Percentiles rank a stretch among this genome's conserved stretches.
Conservation (phyloP, 92 coral and sea anemone genomes). For the Epizoanthus illoricatus region DNA sequence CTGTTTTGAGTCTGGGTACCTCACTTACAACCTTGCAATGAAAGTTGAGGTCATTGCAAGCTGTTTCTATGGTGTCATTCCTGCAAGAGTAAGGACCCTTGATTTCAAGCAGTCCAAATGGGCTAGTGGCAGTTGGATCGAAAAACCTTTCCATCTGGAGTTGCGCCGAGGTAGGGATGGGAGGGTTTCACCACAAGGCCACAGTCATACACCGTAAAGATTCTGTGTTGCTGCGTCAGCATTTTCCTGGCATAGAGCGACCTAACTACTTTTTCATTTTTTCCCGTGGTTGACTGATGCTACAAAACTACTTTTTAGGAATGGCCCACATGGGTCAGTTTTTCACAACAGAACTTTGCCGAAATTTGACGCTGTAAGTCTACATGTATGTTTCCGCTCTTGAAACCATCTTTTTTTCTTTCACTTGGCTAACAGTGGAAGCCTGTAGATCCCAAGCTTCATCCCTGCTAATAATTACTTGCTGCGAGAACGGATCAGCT, state of each 20-base stretch:
- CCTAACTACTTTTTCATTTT: constrained; percentile 52
- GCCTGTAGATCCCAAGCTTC: background rate
- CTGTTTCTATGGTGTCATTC: constrained; percentile 48
- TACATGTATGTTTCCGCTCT: constrained; percentile 44
- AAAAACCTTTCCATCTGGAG: constrained; percentile 72
- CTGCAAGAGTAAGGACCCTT: constrained; percentile 56
- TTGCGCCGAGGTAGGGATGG: constrained; percentile 62
- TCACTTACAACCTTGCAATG: constrained; percentile 48
- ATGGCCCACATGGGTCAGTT: constrained; percentile 46
- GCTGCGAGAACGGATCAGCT: too few relatives aligned
- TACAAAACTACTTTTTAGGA: constrained; percentile 43
- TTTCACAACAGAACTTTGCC: constrained; percentile 55
- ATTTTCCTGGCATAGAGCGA: constrained; percentile 57
- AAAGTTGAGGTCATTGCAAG: constrained; percentile 53
- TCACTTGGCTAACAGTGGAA: background rate
- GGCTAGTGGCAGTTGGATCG: constrained; percentile 59
- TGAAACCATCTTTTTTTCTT: constrained; percentile 43
- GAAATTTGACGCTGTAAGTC: constrained; percentile 62
- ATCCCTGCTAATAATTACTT: background rate
- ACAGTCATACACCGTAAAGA: constrained; percentile 56
- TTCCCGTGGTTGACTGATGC: constrained; percentile 66
- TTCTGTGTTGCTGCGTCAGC: constrained; percentile 41
- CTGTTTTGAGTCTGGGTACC: constrained; percentile 44
- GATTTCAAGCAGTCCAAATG: constrained; percentile 59
- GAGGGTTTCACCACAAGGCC: constrained; percentile 63